These are phyloP conservation scores for Podarcis raffonei DNA, from an alignment of 2,113 vertebrate species.

Conservation along the genomic window DNA sequence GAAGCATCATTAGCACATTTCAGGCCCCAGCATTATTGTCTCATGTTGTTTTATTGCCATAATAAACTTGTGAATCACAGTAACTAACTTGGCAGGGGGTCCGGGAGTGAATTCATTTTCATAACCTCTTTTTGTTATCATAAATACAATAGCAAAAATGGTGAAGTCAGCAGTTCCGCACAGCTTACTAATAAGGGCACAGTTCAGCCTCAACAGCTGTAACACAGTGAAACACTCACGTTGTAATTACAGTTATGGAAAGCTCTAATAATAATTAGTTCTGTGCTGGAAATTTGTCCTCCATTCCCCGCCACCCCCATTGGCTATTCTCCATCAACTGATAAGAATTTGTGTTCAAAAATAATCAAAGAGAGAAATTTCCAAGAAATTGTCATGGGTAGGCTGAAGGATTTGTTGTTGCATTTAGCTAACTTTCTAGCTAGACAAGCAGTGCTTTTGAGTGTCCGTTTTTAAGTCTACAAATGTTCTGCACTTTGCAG, in stretches of 20 bases:
- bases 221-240: constrained; percentile 76
- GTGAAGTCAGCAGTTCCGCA: constrained; percentile 78
- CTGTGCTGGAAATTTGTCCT: too few relatives aligned
- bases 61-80: constrained; percentile 80
- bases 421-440: too few relatives aligned
- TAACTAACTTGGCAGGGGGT: constrained; percentile 73
- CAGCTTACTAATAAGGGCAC: constrained; percentile 75
- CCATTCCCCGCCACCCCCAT: too few relatives aligned
- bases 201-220: constrained; percentile 77
- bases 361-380: too few relatives aligned
- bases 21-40: constrained; percentile 63
- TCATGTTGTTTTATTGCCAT: constrained; percentile 79
- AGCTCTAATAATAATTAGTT: constrained; percentile 77
- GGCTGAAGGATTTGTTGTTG: too few relatives aligned
- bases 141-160: constrained; percentile 74
- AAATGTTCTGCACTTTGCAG: too few relatives aligned
- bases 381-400: too few relatives aligned
- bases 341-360: too few relatives aligned
- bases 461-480: too few relatives aligned
- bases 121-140: constrained; percentile 76
- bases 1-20: constrained; percentile 69
- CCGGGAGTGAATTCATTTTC: constrained; percentile 77
- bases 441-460: too few relatives aligned
- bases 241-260: constrained; percentile 81
- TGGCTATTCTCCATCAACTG: too few relatives aligned